Evolutionary conservation across 2,113 vertebrate genomes (phyloP).

Genomic region (Dipodomys spectabilis): DNA sequence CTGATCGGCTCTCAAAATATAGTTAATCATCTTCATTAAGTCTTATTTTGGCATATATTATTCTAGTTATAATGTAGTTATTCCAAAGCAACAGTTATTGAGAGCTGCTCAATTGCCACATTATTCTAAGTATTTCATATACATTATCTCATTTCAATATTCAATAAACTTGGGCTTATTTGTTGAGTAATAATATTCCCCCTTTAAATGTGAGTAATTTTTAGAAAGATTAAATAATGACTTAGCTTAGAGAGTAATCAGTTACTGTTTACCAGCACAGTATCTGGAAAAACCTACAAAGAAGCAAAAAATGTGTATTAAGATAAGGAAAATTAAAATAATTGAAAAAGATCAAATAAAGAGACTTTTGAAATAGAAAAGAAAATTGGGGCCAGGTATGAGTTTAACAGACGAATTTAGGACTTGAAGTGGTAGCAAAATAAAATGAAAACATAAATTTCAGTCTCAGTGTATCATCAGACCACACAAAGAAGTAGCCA

Average conservation of each 20-base stretch:
- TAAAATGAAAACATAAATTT: neutral
- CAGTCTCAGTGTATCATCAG: neutral
- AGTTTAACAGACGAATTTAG: neutral
- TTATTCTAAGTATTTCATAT: neutral
- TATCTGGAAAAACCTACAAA: neutral
- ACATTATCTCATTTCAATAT: neutral
- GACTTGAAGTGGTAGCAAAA: neutral
- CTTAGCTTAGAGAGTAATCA: neutral
- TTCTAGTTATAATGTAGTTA: neutral
- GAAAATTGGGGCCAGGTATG: neutral
- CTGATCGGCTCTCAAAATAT: constrained; percentile 20
- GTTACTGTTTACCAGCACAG: neutral
- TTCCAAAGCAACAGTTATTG: neutral
- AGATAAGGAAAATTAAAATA: neutral
- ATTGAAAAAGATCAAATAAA: neutral
- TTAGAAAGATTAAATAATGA: neutral
- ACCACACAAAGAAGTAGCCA: neutral
- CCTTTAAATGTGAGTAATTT: neutral
- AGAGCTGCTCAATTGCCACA: neutral
- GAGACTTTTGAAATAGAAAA: neutral
- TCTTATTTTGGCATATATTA: neutral
- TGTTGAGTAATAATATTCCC: neutral
- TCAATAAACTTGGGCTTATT: neutral
- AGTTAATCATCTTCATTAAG: constrained; percentile 52
- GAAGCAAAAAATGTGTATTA: neutral